Evolutionary conservation across 1,140 invertebrate species (phyloP).

Genomic region (Grapholita molesta): DNA sequence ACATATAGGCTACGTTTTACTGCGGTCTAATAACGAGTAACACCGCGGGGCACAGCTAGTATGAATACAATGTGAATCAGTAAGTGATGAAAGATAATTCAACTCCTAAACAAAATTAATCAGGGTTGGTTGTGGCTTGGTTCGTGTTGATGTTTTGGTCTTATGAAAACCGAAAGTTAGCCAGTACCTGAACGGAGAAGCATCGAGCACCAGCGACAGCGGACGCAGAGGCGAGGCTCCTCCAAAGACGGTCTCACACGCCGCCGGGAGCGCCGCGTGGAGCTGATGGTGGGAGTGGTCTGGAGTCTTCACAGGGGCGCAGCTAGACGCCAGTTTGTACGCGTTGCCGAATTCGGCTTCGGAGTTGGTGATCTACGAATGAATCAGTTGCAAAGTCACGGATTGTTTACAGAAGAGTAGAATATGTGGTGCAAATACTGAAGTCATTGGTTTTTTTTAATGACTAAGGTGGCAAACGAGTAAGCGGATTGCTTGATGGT

Average conservation of each 20-base stretch:
- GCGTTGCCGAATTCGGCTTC: conserved; percentile 84
- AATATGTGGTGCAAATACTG: too few species aligned
- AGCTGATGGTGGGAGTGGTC: conserved; percentile 70
- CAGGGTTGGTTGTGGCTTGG: background rate
- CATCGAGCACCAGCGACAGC: conserved; percentile 47
- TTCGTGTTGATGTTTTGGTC: background rate
- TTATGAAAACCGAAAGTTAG: background rate
- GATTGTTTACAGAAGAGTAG: background rate
- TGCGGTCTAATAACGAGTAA: too few species aligned
- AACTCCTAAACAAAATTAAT: too few species aligned
- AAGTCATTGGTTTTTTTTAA: too few species aligned
- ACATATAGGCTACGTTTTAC: too few species aligned
- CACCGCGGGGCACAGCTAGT: too few species aligned
- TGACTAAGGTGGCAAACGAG: too few species aligned
- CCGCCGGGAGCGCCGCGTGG: conserved; percentile 50
- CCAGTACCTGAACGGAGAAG: conserved; percentile 57
- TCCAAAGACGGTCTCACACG: conserved; percentile 83
- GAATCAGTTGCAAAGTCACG: background rate
- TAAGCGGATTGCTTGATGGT: too few species aligned
- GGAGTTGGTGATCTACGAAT: conserved; percentile 74
- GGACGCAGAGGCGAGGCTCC: conserved; percentile 79
- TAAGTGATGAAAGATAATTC: too few species aligned
- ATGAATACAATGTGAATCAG: too few species aligned
- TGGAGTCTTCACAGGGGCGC: conserved; percentile 74
- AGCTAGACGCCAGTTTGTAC: conserved; percentile 81